A percentile compares a stretch with the other conserved stretches of the same genome.
These are phyloP conservation scores for Callospermophilus lateralis DNA, from an alignment of 2,113 vertebrate genomes.

Conservation along the genomic window DNA sequence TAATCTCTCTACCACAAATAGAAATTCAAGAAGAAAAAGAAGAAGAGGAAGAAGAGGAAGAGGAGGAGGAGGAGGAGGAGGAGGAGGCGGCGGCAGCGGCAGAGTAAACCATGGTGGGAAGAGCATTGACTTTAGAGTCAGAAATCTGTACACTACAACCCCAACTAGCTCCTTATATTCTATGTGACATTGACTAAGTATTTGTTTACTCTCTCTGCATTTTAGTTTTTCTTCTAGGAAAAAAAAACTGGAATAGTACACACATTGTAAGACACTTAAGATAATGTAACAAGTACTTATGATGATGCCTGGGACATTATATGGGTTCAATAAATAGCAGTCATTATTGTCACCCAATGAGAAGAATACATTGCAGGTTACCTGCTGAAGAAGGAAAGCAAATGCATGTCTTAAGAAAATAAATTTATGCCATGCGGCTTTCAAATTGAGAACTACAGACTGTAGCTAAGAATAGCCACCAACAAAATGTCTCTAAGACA, in stretches of 20 bases:
- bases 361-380: slow-evolving; percentile 52
- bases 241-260: slow-evolving; percentile 37
- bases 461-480: slow-evolving; percentile 54
- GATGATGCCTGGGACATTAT: slow-evolving; percentile 32
- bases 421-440: slow-evolving; percentile 48
- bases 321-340: slow-evolving; percentile 53
- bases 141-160: slow-evolving; percentile 40
- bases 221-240: slow-evolving; percentile 52
- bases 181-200: slow-evolving; percentile 10
- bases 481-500: slow-evolving; percentile 50
- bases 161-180: background rate
- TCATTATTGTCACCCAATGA: slow-evolving; percentile 49
- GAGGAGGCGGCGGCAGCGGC: background rate
- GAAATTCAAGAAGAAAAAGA: slow-evolving; percentile 57
- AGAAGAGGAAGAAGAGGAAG: background rate
- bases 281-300: slow-evolving; percentile 54
- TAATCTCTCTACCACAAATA: slow-evolving; percentile 45
- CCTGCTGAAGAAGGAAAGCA: background rate
- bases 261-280: slow-evolving; percentile 40
- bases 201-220: slow-evolving; percentile 30
- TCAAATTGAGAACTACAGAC: slow-evolving; percentile 59
- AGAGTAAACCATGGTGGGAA: background rate
- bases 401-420: slow-evolving; percentile 66
- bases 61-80: background rate
- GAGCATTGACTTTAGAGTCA: background rate